phyloP scores from a whole-genome alignment of 2,113 vertebrate genomes.

The Nesogale talazaci region DNA sequence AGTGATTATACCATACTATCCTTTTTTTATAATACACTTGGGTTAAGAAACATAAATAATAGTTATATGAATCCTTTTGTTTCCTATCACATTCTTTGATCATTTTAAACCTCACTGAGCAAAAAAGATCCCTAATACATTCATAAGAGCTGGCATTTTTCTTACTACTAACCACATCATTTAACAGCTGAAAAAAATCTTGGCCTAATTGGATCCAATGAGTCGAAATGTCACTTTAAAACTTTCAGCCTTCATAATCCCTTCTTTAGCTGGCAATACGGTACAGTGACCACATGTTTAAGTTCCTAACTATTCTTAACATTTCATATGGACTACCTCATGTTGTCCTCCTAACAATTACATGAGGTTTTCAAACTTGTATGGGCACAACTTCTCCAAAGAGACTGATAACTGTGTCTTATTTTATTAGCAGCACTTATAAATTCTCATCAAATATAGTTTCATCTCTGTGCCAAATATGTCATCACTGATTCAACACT shows the following conservation, averaged over 20 bases:
- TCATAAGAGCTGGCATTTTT: neutral
- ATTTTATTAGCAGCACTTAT: neutral
- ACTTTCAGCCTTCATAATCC: neutral
- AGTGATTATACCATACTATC: neutral
- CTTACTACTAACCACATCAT: neutral
- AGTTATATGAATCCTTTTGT: neutral
- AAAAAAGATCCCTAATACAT: neutral
- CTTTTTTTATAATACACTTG: neutral
- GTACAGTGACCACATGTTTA: constrained; percentile 39
- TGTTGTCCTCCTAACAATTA: neutral
- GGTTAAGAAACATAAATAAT: neutral
- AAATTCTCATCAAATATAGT: constrained; percentile 29
- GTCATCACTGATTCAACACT: neutral
- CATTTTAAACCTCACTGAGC: neutral
- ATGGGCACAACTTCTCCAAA: neutral
- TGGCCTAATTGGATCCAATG: neutral
- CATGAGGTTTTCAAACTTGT: neutral
- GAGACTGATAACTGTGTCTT: neutral
- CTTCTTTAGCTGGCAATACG: constrained; percentile 19
- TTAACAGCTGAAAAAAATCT: neutral
- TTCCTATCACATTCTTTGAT: neutral
- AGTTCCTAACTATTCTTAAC: neutral
- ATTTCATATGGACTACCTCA: neutral
- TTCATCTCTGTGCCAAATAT: neutral
- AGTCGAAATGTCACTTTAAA: constrained; percentile 57